phyloP scores from a whole-genome alignment of 2,113 vertebrate species.

The Syrmaticus mikado region DNA sequence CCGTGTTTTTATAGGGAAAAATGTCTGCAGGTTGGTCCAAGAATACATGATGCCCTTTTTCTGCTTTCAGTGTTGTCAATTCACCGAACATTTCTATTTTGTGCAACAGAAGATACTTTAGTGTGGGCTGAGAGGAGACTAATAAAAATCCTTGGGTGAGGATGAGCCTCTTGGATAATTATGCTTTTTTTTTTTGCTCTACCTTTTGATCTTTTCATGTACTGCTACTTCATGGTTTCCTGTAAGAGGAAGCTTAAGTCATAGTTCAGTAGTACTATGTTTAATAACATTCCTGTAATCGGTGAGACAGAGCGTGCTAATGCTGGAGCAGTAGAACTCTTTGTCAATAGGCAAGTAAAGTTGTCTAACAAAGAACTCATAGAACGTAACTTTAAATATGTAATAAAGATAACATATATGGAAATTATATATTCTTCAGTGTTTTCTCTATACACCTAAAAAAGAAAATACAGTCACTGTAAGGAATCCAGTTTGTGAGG shows the following conservation, averaged over 20 bases:
- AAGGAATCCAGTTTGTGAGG: neutral
- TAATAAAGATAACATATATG: neutral
- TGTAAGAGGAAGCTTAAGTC: slow-evolving; percentile 66
- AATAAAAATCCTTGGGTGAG: slow-evolving; percentile 41
- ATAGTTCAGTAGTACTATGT: slow-evolving; percentile 43
- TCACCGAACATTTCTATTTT: neutral
- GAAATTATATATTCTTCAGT: neutral
- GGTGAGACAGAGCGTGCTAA: neutral
- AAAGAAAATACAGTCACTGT: neutral
- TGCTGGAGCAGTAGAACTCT: neutral
- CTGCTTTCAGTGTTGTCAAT: slow-evolving; percentile 3
- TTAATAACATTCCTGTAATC: slow-evolving; percentile 34
- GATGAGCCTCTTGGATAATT: slow-evolving; percentile 27
- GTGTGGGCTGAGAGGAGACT: slow-evolving; percentile 6
- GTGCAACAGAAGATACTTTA: neutral
- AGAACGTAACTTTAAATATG: neutral
- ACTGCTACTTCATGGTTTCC: slow-evolving; percentile 46
- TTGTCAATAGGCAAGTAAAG: neutral
- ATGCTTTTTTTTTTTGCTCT: neutral
- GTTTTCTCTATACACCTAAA: neutral
- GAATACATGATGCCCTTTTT: neutral
- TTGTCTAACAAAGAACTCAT: neutral
- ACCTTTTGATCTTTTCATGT: slow-evolving; percentile 59
- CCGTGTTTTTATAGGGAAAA: slow-evolving; percentile 17
- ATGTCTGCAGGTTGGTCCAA: neutral